Percentiles rank a stretch among this genome's conserved stretches.
These are phyloP conservation scores for Varecia variegata DNA, from an alignment of 2,797 vertebrate species.

Conservation along the genomic window DNA sequence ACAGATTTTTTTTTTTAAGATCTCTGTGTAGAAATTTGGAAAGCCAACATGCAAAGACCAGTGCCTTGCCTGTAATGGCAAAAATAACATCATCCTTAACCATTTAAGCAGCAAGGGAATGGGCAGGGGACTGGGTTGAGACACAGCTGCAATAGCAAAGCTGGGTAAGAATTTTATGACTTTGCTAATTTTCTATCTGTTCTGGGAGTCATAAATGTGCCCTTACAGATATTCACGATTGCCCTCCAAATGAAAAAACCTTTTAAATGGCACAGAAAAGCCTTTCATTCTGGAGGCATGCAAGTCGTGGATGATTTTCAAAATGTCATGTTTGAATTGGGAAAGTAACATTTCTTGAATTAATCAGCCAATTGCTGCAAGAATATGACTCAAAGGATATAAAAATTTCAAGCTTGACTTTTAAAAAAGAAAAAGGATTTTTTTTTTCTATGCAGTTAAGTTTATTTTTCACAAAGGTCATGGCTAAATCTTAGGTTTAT, in stretches of 20 bases:
- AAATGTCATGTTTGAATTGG: slow-evolving; percentile 75
- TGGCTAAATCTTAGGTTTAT: slow-evolving; percentile 64
- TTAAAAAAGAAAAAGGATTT: slow-evolving; percentile 57
- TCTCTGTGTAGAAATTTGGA: slow-evolving; percentile 1
- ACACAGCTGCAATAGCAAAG: slow-evolving; percentile 72
- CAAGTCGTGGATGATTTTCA: slow-evolving; percentile 72
- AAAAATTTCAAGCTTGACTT: slow-evolving; percentile 75
- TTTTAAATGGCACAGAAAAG: slow-evolving; percentile 71
- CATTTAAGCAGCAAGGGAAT: slow-evolving; percentile 64
- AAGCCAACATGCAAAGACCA: slow-evolving; percentile 58
- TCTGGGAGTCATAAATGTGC: slow-evolving; percentile 73
- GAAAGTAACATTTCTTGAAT: slow-evolving; percentile 77
- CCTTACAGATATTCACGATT: slow-evolving; percentile 71
- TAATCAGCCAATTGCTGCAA: slow-evolving; percentile 65
- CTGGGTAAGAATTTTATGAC: slow-evolving; percentile 69
- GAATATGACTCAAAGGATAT: slow-evolving; percentile 75
- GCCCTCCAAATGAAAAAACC: slow-evolving; percentile 57
- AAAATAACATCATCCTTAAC: slow-evolving; percentile 70
- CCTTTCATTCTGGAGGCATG: slow-evolving; percentile 75
- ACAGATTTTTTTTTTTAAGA: slow-evolving; percentile 30
- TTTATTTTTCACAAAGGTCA: slow-evolving; percentile 76
- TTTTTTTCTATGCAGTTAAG: slow-evolving; percentile 59
- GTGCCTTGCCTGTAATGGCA: slow-evolving; percentile 52
- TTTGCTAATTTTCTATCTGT: slow-evolving; percentile 82
- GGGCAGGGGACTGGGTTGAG: slow-evolving; percentile 29